Evolutionary conservation across 2,797 vertebrate genomes (phyloP), one percentile per base, ranked within the genome.

Genomic region (Lates japonicus): DNA sequence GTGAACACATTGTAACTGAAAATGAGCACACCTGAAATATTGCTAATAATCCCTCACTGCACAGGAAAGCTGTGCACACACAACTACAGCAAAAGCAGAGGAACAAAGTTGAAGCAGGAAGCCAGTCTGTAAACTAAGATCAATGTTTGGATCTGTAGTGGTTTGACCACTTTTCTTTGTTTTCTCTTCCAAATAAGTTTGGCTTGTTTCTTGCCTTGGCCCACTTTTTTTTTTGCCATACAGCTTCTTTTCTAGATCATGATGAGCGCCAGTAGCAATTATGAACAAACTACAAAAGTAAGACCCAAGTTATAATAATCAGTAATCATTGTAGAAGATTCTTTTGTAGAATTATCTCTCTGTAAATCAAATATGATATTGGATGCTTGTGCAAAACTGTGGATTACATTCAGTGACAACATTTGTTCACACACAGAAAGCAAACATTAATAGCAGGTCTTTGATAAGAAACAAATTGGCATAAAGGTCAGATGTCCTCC

Each of bases 401-500:
- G 41, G 17, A 20, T 48, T 48, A 20, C 46, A 19, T 48, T 52
- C n/a, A 22, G 1, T 11, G 7, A 48, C 1, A 48, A 7, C 46
- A 19, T 17, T 16, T 61, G 25, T 29, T 29, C 2, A 29, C 25
- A 29, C 25, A 31, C 13, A 44, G 4, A 35, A 16, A 58, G 7
- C 7, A 57, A 60, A 46, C 35, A 48, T 46, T 29, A 37, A 70
- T 61, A 46, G 16, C 52, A 39, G 39, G 9, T 49, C 17, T 44
- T 31, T 61, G 48, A 54, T 19, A n/a, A n/a, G 19, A 64, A 37
- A 17, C 13, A 54, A 29, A 63, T 37, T 44, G 4, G 33, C 14
- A 42, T 35, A 46, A 84, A 71, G 58, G 41, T 74, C 61, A 59
- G 35, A 42, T 13, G 0, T 42, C 29, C 49, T n/a, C 20, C 54